Evolutionary conservation across 2,888 invertebrate genomes (phyloP), one percentile per base, ranked within the genome.

Genomic region (Corbicula japonica): DNA sequence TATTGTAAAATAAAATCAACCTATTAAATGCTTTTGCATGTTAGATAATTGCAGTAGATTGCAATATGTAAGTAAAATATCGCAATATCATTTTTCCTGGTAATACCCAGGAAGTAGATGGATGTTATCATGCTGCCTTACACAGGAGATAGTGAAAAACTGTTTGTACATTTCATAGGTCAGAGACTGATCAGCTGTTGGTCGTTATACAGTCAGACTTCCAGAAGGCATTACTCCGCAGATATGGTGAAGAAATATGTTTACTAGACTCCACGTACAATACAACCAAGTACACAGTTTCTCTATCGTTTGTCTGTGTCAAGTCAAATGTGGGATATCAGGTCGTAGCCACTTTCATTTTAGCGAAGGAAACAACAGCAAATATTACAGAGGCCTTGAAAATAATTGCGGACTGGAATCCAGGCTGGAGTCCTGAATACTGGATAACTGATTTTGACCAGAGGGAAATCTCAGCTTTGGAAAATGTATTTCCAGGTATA

Each of bases 381-480:
- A 23, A 35, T 12, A 66, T 54, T 8, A 10, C 38, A 26, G 66
- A 66, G 30, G 66, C 66, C 10, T 28, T 54, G 38, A 12, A 35
- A 10, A 54, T 38, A 15, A 15, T 66, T 5, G 6, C 12, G 18
- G 12, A 26, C 26, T 66, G 54, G 54, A 66, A 66, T 23, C 18
- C 23, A 12, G 8, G 18, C 6, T 66, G 54, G 66, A 35, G 18
- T 26, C 12, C 52, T 34, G 68, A 41, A 18, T 30, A 54, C 28
- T 52, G 23, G 23, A 2, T 66, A 15, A 54, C 54, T 54, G 66
- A 66, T 38, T 66, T 26, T 66, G 66, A 66, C 32, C 30, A 28
- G 21, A 8, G 54, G n/a, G 66, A 66, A 66, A 66, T 66, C 15
- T 10, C 38, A 38, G 52, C 66, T n/a, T 41, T 66, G n/a, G 66